These are phyloP conservation scores for Macroglossus sobrinus DNA, from an alignment of 2,113 vertebrate species.

Conservation along the genomic window DNA sequence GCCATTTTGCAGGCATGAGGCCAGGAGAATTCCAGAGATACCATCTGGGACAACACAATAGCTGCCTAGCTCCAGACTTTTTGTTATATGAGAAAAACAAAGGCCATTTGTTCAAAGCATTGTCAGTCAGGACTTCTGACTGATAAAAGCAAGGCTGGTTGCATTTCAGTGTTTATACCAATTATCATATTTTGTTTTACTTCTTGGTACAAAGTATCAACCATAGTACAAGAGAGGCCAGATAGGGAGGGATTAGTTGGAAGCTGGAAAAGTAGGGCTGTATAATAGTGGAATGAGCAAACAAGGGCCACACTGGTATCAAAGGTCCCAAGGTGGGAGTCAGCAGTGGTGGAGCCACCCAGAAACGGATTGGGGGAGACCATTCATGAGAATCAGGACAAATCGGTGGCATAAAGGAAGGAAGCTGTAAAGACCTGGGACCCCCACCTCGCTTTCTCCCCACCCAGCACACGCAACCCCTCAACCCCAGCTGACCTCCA, in stretches of 20 bases:
- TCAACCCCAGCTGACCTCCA: constrained; percentile 85
- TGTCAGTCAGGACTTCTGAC: not conserved
- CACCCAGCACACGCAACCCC: not conserved
- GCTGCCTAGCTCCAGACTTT: not conserved
- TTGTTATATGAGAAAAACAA: not conserved
- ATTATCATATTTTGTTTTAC: not conserved
- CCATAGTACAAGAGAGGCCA: not conserved
- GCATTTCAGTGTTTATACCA: not conserved
- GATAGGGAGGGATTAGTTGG: not conserved
- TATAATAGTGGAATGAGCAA: not conserved
- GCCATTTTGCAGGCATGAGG: not conserved
- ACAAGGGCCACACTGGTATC: fast-evolving
- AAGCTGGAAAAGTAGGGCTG: not conserved
- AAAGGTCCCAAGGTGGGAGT: not conserved
- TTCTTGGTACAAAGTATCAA: not conserved
- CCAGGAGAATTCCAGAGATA: not conserved
- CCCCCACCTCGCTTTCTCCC: not conserved
- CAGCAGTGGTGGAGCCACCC: fast-evolving
- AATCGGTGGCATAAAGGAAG: not conserved
- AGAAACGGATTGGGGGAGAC: not conserved
- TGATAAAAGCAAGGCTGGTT: not conserved
- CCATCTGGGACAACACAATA: not conserved
- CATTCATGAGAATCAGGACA: fast-evolving
- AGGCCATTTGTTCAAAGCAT: not conserved
- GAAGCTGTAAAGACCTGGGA: not conserved